These are phyloP conservation scores for Tromatobia lineatoria DNA, from an alignment of 2,888 invertebrate genomes.

Conservation along the genomic window DNA sequence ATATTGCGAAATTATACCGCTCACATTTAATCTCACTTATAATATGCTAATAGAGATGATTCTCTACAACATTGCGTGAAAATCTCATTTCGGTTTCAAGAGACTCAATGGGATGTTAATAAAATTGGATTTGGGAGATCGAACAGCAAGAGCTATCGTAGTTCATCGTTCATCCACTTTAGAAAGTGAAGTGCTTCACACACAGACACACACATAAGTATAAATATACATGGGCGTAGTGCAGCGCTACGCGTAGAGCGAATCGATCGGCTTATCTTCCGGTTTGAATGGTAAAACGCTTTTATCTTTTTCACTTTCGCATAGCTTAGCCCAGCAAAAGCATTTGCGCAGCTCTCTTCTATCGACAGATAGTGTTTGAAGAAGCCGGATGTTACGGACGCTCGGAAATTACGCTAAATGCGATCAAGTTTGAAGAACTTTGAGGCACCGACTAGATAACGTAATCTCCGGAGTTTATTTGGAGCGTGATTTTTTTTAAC, in stretches of 20 bases:
- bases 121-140: constrained; percentile 3
- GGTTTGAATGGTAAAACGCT: constrained; percentile 38
- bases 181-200: constrained; percentile 62
- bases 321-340: not conserved
- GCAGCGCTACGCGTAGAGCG: not conserved
- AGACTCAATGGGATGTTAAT: constrained; percentile 9
- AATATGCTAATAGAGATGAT: constrained; percentile 21
- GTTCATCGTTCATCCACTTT: constrained; percentile 63
- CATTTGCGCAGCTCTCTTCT: constrained; percentile 12
- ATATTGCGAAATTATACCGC: constrained; percentile 50
- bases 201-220: not conserved
- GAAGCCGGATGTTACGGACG: constrained; percentile 18
- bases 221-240: not conserved
- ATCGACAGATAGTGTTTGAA: constrained; percentile 4
- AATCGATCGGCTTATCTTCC: constrained; percentile 61
- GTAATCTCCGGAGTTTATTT: constrained; percentile 43
- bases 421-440: constrained; percentile 9
- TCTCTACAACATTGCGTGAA: constrained; percentile 3
- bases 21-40: constrained; percentile 17
- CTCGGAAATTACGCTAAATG: constrained; percentile 1
- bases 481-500: not conserved
- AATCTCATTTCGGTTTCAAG: constrained; percentile 32
- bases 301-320: constrained; percentile 39
- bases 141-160: not conserved
- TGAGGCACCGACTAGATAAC: constrained; percentile 50